Conservation (phyloP, 2,113 vertebrate genomes). For the Lethenteron camtschaticum region DNA sequence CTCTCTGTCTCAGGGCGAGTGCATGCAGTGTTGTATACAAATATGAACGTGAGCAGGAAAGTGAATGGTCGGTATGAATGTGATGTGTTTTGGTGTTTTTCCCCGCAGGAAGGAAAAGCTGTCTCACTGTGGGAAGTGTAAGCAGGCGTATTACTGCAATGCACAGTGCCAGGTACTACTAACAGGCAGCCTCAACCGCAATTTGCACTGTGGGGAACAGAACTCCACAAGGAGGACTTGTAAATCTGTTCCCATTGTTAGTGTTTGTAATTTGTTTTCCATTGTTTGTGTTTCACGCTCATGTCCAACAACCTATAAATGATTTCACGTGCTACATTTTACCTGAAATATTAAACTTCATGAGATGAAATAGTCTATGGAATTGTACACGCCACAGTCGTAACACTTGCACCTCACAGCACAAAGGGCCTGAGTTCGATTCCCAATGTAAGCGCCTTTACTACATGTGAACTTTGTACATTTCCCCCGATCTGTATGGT, state of each 20-base stretch:
- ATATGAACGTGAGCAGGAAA: not conserved
- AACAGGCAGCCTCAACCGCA: not conserved
- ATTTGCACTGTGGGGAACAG: not conserved
- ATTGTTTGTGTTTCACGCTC: not conserved
- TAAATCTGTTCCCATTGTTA: conserved; percentile 11
- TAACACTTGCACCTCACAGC: too few species aligned
- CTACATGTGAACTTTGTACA: too few species aligned
- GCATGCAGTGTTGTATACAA: not conserved
- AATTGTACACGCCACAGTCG: too few species aligned
- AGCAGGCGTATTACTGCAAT: conserved; percentile 81
- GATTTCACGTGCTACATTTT: too few species aligned
- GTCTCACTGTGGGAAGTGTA: conserved; percentile 85
- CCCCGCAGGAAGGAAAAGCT: conserved; percentile 52
- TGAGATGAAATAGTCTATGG: too few species aligned
- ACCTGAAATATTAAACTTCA: too few species aligned
- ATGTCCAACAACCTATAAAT: too few species aligned
- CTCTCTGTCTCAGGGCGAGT: not conserved
- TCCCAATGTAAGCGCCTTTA: too few species aligned
- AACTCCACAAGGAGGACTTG: not conserved
- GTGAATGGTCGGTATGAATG: conserved; percentile 9
- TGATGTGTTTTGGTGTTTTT: conserved; percentile 15
- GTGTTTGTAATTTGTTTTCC: conserved; percentile 11
- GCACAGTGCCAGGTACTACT: conserved; percentile 62
- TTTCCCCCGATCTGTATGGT: too few species aligned
- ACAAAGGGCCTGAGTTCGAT: too few species aligned